Evolutionary conservation across 2,113 vertebrate species (phyloP), one percentile per base, ranked within the genome.

Genomic region (Lontra canadensis): DNA sequence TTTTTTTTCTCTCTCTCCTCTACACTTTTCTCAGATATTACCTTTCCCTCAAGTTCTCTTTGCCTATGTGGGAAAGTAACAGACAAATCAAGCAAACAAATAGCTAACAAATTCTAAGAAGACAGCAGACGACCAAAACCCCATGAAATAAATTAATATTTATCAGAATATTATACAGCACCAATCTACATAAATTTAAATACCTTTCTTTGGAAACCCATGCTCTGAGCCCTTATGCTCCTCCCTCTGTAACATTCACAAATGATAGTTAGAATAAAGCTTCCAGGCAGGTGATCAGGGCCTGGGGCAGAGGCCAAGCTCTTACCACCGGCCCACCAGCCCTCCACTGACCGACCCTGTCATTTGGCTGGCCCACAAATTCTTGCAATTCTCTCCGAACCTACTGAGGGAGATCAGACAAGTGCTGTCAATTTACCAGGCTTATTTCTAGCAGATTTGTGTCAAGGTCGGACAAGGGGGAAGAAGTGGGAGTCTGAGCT

Each of bases 61-160:
- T 36, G 34, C 47, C 39, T 82, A 15, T 1, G 12, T 49, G 96
- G 94, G 71, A 87, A 84, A 90, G 93, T n/a, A 34, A 59, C 52
- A 80, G n/a, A 84, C 78, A 86, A 61, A 76, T 31, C 44, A 86
- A 57, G 74, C 42, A 84, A 49, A 63, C 55, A 88, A 63, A 90
- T 2, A 76, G 59, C 63, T 61, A 63, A 69, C 3, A 96, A 69
- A 91, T 83, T 90, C 92, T 83, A 98, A 83, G 63, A 25, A 96
- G 69, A 97, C 34, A 96, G 96, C 31, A 93, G 93, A 93, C 65
- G 82, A 89, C 39, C 78, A 59, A 85, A 97, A 80, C 67, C 87
- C 61, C 97, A 65, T 47, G 95, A 98, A 98, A 98, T 98, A 99
- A 98, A 88, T 98, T 98, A 98, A 97, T 93, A 95, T 94, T 97